Evolutionary conservation across 30 jellyfish, hydroid and myxozoan genomes (phyloP), one percentile per base, ranked within the genome.

Genomic region (Hydractinia symbiolongicarpus): DNA sequence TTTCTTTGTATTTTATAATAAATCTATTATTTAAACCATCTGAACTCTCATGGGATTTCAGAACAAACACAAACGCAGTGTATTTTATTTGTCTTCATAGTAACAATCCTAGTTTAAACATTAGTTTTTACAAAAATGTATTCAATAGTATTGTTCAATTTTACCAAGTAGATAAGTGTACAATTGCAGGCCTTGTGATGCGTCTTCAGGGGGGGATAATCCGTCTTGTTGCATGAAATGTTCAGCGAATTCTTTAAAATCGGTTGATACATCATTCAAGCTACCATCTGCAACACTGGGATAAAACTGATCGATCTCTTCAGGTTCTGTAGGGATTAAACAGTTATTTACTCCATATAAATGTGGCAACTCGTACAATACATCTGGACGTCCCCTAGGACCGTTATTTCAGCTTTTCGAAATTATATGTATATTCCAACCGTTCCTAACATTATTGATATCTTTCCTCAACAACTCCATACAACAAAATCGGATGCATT

Each of bases 401-500:
- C 83, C 86, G 77, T 82, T 78, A 81, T 77, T 70, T 58, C 19
- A 0, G 69, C 60, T 83, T 61, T 53, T 50, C 52, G 84, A 72
- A 50, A 73, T 83, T 44, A 58, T 72, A 52, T 83, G 72, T 72
- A 51, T 55, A 83, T 71, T 57, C 85, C 86, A 85, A 54, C 21
- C 70, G 79, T 85, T 83, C 49, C 79, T 67, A 55, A 85, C 73
- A 17, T 76, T 70, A 76, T 85, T 64, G 53, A 85, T 79, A 72
- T 85, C 95, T 56, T 85, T 71, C 72, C 86, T 76, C 64, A 85
- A 55, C 40, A 85, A n/a, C 54, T 62, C 55, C 89, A 79, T 79
- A 83, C 52, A 85, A 66, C 95, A 85, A 68, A 73, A 85, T 64
- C 89, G 76, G 58, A 85, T n/a, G 77, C 89, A 78, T 57, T 85